These are phyloP conservation scores for Dicerorhinus sumatrensis DNA, from an alignment of 2,113 vertebrate species.

Conservation along the genomic window DNA sequence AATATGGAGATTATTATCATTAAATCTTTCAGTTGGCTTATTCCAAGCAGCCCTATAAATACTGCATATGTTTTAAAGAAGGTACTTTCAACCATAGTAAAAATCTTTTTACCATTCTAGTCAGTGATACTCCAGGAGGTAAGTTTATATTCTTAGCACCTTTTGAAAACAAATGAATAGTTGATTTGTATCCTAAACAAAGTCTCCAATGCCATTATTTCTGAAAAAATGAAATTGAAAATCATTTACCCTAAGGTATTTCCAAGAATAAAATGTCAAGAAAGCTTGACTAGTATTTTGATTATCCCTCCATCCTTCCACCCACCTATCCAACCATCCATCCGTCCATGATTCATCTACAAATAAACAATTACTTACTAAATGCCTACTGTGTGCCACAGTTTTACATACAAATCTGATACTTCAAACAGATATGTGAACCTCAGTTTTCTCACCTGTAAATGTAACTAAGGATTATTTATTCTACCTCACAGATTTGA, in stretches of 20 bases:
- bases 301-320: background rate
- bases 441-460: background rate
- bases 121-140: slow-evolving; percentile 24
- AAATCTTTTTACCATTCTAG: slow-evolving; percentile 55
- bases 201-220: slow-evolving; percentile 31
- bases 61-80: slow-evolving; percentile 74
- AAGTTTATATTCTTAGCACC: slow-evolving; percentile 50
- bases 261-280: background rate
- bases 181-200: slow-evolving; percentile 23
- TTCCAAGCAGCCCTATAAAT: slow-evolving; percentile 67
- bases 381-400: background rate
- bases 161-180: slow-evolving; percentile 55
- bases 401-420: background rate
- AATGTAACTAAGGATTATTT: background rate
- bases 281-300: background rate
- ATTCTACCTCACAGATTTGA: background rate
- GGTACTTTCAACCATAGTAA: slow-evolving; percentile 58
- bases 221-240: background rate
- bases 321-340: background rate
- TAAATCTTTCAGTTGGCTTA: slow-evolving; percentile 78
- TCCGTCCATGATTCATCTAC: background rate
- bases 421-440: background rate
- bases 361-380: background rate
- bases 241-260: background rate
- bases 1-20: slow-evolving; percentile 83